Conservation (phyloP, 2,888 invertebrate species). For the Synanthedon vespiformis region DNA sequence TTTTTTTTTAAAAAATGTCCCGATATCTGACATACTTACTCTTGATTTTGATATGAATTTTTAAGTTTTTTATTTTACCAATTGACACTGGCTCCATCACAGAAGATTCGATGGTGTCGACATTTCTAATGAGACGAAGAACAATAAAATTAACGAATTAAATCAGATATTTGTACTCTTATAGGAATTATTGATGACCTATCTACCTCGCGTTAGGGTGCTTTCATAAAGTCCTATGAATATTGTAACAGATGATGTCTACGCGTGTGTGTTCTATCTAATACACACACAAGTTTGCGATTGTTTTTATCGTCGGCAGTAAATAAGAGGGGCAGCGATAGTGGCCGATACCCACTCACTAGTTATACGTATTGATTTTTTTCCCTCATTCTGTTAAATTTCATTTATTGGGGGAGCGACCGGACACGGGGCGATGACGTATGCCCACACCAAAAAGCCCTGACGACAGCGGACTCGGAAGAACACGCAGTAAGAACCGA, state of each 20-base stretch:
- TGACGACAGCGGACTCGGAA: background rate
- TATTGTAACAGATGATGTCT: constrained; percentile 37
- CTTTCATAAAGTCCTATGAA: constrained; percentile 47
- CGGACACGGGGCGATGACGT: constrained; percentile 41
- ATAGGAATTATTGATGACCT: constrained; percentile 38
- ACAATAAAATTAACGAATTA: too few species aligned
- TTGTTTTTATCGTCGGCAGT: constrained; percentile 63
- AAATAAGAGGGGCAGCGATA: constrained; percentile 62
- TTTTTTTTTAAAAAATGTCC: too few species aligned
- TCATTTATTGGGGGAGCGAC: constrained; percentile 66
- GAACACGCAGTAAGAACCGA: too few species aligned
- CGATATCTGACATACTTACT: too few species aligned
- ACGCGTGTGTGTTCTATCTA: constrained; percentile 11
- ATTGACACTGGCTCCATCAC: too few species aligned
- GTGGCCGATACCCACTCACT: constrained; percentile 49
- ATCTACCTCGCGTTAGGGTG: constrained; percentile 38
- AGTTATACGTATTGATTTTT: constrained; percentile 64
- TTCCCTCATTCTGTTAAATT: constrained; percentile 71
- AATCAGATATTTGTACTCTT: constrained; percentile 2
- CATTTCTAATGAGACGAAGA: too few species aligned
- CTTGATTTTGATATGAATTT: too few species aligned
- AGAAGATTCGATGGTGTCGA: too few species aligned
- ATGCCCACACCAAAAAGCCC: constrained; percentile 16
- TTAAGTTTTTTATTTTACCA: too few species aligned
- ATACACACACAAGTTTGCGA: constrained; percentile 27